phyloP scores from a whole-genome alignment of 2,797 vertebrate genomes.

The Lithobates pipiens region DNA sequence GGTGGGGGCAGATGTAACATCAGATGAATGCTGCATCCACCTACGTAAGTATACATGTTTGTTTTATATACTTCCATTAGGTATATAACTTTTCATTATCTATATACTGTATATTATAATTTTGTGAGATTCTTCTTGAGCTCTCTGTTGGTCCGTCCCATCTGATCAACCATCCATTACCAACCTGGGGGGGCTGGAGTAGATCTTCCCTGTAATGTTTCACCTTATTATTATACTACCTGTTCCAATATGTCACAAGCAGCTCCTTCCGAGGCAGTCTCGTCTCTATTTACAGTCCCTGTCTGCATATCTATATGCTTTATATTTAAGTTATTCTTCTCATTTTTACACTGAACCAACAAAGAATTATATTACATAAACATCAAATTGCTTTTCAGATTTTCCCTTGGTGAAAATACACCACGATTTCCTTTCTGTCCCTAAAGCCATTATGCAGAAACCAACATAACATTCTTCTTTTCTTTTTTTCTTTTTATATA shows the following conservation, averaged over 20 bases:
- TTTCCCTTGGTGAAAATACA: constrained; percentile 21
- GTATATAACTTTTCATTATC: not conserved
- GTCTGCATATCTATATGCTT: not conserved
- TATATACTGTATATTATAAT: not conserved
- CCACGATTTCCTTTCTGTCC: constrained; percentile 28
- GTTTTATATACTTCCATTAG: no score
- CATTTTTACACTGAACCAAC: constrained; percentile 1
- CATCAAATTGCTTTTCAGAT: constrained; percentile 8
- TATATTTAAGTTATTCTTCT: not conserved
- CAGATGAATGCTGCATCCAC: no score
- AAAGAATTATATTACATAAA: constrained; percentile 6
- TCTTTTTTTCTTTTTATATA: constrained; percentile 27
- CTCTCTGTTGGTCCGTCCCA: not conserved
- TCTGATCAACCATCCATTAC: not conserved
- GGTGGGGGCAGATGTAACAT: no score
- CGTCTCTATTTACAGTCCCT: not conserved
- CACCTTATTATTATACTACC: not conserved
- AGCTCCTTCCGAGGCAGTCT: not conserved
- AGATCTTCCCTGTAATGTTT: not conserved
- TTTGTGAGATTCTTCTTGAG: not conserved
- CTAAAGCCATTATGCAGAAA: constrained; percentile 32
- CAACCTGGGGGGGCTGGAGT: not conserved
- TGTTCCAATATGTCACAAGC: not conserved
- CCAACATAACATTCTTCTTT: constrained; percentile 9
- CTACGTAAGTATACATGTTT: no score